phyloP scores from a whole-genome alignment of 2,888 invertebrate species.

The Drosophila nigricruria region DNA sequence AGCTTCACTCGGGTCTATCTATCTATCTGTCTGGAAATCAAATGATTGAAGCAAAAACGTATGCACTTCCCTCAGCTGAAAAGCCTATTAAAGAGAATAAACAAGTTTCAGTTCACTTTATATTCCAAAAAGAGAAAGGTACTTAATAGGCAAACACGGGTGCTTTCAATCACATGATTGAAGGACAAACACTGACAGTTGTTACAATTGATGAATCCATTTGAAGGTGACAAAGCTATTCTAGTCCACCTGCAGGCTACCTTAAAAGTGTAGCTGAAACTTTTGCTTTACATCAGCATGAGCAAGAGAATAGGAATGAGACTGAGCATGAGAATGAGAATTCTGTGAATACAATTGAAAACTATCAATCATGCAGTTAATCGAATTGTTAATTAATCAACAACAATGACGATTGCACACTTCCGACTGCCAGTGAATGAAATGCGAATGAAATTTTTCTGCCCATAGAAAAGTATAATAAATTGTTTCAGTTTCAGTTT shows the following conservation, averaged over 20 bases:
- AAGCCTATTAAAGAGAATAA: background rate
- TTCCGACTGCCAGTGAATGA: constrained; percentile 46
- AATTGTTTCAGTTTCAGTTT: constrained; percentile 23
- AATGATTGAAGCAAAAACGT: background rate
- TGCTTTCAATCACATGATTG: constrained; percentile 8
- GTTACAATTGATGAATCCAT: constrained; percentile 29
- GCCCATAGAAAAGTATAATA: constrained; percentile 29
- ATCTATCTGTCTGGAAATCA: background rate
- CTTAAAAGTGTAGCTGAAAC: constrained; percentile 14
- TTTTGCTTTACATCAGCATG: background rate
- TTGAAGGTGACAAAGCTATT: constrained; percentile 8
- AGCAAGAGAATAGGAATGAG: background rate
- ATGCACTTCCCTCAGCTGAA: background rate
- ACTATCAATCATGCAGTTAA: constrained; percentile 60
- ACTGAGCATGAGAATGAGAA: constrained; percentile 3
- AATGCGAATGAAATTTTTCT: constrained; percentile 28
- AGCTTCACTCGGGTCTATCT: background rate
- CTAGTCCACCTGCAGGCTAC: constrained; percentile 4
- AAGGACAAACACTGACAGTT: constrained; percentile 9
- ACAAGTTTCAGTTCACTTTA: background rate
- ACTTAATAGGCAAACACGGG: background rate
- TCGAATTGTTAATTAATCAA: constrained; percentile 64
- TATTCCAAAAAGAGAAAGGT: background rate
- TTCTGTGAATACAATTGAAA: constrained; percentile 22
- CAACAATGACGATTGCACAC: constrained; percentile 43